Conservation (phyloP, 2,797 vertebrate species). For the Typhlichthys eigenmanni region DNA sequence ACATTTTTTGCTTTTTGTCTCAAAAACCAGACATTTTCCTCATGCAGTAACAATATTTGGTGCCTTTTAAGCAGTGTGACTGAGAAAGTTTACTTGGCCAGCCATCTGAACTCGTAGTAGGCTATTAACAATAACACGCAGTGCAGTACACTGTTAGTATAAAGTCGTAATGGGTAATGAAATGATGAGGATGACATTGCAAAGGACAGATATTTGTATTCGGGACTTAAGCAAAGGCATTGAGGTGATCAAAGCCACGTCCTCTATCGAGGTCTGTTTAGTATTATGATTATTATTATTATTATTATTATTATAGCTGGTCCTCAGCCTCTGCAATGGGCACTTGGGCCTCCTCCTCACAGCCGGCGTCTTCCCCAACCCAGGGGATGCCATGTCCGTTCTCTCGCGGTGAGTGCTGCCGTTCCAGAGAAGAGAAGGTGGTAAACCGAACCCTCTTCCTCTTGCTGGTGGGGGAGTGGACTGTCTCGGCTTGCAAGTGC, state of each 20-base stretch:
- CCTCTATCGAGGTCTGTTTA: not conserved
- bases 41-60: constrained; percentile 64
- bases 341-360: constrained; percentile 75
- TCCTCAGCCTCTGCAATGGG: constrained; percentile 68
- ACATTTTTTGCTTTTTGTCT: too few species aligned
- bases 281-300: constrained; percentile 58
- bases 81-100: constrained; percentile 34
- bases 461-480: constrained; percentile 91
- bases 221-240: constrained; percentile 71
- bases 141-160: constrained; percentile 40
- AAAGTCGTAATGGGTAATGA: constrained; percentile 70
- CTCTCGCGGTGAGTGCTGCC: constrained; percentile 73
- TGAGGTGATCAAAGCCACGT: constrained; percentile 77
- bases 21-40: constrained; percentile 38
- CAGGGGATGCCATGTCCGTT: constrained; percentile 86
- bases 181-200: constrained; percentile 48
- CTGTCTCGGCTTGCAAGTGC: constrained; percentile 74
- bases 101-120: constrained; percentile 33
- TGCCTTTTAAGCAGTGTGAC: constrained; percentile 47
- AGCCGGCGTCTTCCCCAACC: constrained; percentile 85
- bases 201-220: constrained; percentile 46
- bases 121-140: constrained; percentile 56
- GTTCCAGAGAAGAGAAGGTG: constrained; percentile 86
- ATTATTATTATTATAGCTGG: constrained; percentile 55
- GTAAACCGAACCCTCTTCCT: constrained; percentile 94